Base-by-base conservation (phyloP, 2,113 vertebrate species). In the Zosterops pallidus region DNA sequence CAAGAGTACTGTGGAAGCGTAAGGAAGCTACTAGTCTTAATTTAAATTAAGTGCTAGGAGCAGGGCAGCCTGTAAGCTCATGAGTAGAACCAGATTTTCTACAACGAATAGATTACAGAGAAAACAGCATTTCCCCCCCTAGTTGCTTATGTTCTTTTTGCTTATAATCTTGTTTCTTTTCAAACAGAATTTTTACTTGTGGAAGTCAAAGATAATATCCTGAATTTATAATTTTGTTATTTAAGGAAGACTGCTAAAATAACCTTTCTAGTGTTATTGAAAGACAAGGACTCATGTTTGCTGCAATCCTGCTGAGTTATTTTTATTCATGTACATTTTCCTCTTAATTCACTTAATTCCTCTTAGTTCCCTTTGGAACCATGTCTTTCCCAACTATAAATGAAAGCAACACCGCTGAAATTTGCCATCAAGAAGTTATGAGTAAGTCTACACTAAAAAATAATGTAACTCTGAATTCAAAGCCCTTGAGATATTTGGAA, bases 91-190 rank as follows among this genome's bases (percentile, higher is more conserved):
- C 16, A 79, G 62, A 55, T 55, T 49, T 77, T 46, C 44, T 23
- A 23, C 37, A 62, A 64, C 26, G 39, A 89, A 67, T 56, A n/a
- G 4, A 14, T 33, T 35, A 37, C 1, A 11, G 56, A 20, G 26
- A 49, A 92, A 78, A 12, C 18, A 9, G 3, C 3, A 2, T 39
- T 69, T 57, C 0, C 1, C 5, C 4, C 41, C 14, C 7, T 25
- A 26, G 20, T 55, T 88, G 19, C 9, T 59, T 63, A 5, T 15
- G 13, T 60, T 62, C 14, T 69, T 77, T 77, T 50, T 92, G n/a
- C 39, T 83, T 76, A 41, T 21, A 55, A 39, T 63, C 22, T 68
- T 84, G 3, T 23, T 78, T 71, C 22, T 68, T 94, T 78, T 47
- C 41, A 81, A 63, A 60, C 10, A 52, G 14, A 86, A 82, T 57